Conservation (phyloP, 2,113 vertebrate species). For the Pangasianodon gigas region DNA sequence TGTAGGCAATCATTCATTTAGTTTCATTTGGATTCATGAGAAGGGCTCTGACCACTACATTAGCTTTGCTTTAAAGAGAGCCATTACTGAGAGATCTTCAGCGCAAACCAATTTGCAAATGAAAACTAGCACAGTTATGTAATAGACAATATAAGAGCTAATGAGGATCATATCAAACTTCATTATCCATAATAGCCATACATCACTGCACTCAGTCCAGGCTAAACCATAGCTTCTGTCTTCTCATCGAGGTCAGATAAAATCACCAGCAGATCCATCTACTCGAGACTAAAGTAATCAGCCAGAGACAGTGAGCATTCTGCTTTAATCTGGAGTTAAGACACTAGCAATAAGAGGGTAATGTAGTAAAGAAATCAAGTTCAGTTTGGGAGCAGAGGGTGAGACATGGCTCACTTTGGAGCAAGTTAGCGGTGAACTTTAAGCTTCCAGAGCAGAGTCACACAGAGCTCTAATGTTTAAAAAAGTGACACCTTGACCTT, state of each 20-base stretch:
- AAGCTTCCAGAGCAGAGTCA: constrained; percentile 59
- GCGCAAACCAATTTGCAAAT: constrained; percentile 62
- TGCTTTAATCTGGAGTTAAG: neutral
- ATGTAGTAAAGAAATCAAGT: neutral
- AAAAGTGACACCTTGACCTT: constrained; percentile 73
- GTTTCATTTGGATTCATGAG: constrained; percentile 50
- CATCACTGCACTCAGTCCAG: constrained; percentile 51
- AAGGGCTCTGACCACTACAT: constrained; percentile 67
- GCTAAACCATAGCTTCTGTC: constrained; percentile 33
- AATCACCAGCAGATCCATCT: neutral
- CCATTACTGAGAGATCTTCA: constrained; percentile 61
- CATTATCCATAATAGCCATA: constrained; percentile 66
- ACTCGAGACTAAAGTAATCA: neutral
- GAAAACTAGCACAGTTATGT: constrained; percentile 57
- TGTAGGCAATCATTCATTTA: neutral
- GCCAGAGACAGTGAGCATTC: too few relatives aligned
- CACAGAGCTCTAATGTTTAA: constrained; percentile 71
- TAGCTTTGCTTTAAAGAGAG: constrained; percentile 72
- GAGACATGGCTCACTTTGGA: constrained; percentile 39
- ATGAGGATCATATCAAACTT: constrained; percentile 68
- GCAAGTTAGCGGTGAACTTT: constrained; percentile 68
- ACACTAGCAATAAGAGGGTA: neutral
- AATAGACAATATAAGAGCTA: constrained; percentile 60
- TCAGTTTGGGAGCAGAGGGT: neutral
- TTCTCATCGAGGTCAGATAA: neutral